A percentile compares a stretch with the other conserved stretches of the same genome.
Conservation (phyloP, 2,797 vertebrate species). For the Sylvia borin region DNA sequence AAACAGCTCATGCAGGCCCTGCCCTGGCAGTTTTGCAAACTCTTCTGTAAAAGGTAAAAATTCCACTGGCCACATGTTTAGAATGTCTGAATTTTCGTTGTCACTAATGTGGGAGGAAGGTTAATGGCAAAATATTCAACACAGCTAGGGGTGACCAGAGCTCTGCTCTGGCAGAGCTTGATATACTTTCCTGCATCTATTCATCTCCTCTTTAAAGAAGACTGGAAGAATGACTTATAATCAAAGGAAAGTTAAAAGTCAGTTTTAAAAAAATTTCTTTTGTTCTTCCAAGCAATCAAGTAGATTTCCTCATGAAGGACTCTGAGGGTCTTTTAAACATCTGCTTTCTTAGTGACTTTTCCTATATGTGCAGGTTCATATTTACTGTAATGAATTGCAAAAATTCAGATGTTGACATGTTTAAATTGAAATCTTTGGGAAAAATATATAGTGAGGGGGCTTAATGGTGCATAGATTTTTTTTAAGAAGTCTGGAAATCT, state of each 20-base stretch:
- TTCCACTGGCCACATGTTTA: background rate
- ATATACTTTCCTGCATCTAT: background rate
- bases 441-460: background rate
- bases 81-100: background rate
- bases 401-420: background rate
- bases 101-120: accelerated
- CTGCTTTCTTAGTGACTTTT: background rate
- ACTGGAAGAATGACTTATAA: background rate
- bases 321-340: background rate
- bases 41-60: background rate
- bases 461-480: background rate
- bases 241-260: constrained; percentile 7
- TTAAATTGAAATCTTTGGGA: background rate
- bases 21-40: background rate
- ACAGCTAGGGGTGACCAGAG: background rate
- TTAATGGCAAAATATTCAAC: background rate
- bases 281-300: background rate
- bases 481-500: background rate
- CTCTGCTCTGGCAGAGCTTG: background rate
- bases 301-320: background rate
- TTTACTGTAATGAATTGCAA: background rate
- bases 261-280: background rate
- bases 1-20: background rate
- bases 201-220: background rate
- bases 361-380: accelerated